phyloP scores from a whole-genome alignment of 2,888 invertebrate genomes.

The Steinernema scapterisci region DNA sequence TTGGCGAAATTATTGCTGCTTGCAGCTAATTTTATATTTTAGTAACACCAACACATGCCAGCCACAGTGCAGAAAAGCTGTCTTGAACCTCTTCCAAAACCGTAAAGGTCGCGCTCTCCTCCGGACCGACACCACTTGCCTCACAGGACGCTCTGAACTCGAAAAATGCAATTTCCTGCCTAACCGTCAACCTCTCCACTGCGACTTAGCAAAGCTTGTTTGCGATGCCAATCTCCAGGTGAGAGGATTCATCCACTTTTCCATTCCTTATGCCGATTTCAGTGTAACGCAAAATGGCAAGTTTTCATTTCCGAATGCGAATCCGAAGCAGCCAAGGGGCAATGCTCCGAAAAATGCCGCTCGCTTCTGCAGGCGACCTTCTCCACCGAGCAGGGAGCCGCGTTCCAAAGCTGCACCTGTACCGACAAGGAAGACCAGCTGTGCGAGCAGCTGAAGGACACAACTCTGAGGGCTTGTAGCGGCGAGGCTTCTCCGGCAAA shows the following conservation, averaged over 20 bases:
- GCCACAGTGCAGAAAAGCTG: conserved; percentile 64
- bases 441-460: conserved; percentile 58
- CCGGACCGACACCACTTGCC: conserved; percentile 62
- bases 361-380: conserved; percentile 50
- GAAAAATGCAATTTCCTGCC: conserved; percentile 64
- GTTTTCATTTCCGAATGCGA: conserved; percentile 62
- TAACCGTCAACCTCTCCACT: conserved; percentile 58
- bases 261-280: not conserved
- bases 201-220: conserved; percentile 63
- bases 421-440: conserved; percentile 64
- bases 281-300: conserved; percentile 32
- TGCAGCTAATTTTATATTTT: not conserved
- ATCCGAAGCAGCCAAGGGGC: conserved; percentile 56
- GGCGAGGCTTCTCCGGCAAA: not conserved
- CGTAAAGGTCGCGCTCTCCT: conserved; percentile 61
- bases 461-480: conserved; percentile 52
- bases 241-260: not conserved
- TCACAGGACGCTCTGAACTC: conserved; percentile 63
- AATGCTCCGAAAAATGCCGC: conserved; percentile 59
- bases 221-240: conserved; percentile 65
- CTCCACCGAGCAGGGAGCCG: conserved; percentile 43
- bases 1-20: too few relatives aligned
- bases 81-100: conserved; percentile 66
- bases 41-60: conserved; percentile 66
- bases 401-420: conserved; percentile 61